A percentile compares a stretch with the other conserved stretches of the same genome.
Conservation (phyloP, 2,797 vertebrate genomes). For the Macroramphosus scolopax region DNA sequence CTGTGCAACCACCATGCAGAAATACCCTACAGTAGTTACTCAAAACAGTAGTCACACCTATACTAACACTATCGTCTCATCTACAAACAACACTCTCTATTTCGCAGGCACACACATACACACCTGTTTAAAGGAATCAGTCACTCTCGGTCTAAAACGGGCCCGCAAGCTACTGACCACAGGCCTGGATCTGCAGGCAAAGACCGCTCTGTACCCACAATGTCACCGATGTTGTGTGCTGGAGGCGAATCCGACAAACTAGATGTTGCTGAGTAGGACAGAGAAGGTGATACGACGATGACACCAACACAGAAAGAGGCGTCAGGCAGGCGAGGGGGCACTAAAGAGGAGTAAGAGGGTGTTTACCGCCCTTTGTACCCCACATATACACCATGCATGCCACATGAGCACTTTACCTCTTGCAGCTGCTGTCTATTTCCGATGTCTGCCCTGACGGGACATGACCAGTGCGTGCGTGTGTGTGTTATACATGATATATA, state of each 20-base stretch:
- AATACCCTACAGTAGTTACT: constrained; percentile 3
- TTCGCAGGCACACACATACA: constrained; percentile 9
- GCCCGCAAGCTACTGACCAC: too few relatives aligned
- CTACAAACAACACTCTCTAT: constrained; percentile 1
- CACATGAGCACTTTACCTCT: constrained; percentile 60
- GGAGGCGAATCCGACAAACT: constrained; percentile 28
- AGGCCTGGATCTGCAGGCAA: not conserved
- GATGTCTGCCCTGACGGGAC: constrained; percentile 57
- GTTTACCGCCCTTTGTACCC: constrained; percentile 48
- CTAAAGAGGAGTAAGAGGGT: constrained; percentile 53
- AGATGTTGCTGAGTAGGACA: not conserved
- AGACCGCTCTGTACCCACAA: not conserved
- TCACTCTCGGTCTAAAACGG: constrained; percentile 3
- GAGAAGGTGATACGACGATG: constrained; percentile 4
- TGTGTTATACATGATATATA: constrained; percentile 38
- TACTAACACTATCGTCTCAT: too few relatives aligned
- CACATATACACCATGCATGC: constrained; percentile 42
- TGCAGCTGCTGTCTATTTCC: constrained; percentile 70
- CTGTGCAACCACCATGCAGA: constrained; percentile 42
- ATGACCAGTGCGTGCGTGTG: constrained; percentile 24
- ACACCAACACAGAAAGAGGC: constrained; percentile 21
- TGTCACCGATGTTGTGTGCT: constrained; percentile 14
- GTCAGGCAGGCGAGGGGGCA: constrained; percentile 44
- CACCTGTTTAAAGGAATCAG: constrained; percentile 12
- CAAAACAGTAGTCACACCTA: too few relatives aligned